Evolutionary conservation across 1,140 invertebrate genomes (phyloP).

Genomic region (Leptopilina clavipes): DNA sequence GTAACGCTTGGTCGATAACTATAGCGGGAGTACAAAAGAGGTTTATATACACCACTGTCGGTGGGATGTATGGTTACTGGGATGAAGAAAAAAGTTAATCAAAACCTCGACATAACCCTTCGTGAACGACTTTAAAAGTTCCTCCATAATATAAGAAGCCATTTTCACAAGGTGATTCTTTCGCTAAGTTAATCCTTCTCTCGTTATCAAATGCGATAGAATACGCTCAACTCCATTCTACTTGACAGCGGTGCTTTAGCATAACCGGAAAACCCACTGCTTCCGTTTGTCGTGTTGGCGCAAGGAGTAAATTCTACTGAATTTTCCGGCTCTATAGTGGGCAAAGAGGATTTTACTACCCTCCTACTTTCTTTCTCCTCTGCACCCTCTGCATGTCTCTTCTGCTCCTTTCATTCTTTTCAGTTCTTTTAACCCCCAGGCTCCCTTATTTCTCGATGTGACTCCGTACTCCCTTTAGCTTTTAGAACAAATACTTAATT

Average conservation of each 20-base stretch:
- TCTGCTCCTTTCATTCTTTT: constrained; percentile 31
- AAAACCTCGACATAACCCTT: constrained; percentile 31
- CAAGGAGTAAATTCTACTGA: constrained; percentile 65
- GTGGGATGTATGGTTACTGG: constrained; percentile 41
- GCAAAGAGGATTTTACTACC: constrained; percentile 63
- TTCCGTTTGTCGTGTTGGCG: constrained; percentile 48
- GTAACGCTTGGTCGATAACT: constrained; percentile 59
- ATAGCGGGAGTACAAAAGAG: constrained; percentile 50
- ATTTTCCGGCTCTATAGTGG: constrained; percentile 62
- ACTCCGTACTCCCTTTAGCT: constrained; percentile 64
- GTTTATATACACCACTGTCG: constrained; percentile 51
- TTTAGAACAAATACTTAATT: constrained; percentile 75
- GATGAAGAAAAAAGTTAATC: constrained; percentile 31
- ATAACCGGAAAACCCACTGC: constrained; percentile 60
- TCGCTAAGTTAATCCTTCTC: neutral
- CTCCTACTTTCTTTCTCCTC: constrained; percentile 27
- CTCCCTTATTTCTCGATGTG: constrained; percentile 46
- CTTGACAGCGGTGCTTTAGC: constrained; percentile 47
- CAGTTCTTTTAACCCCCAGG: constrained; percentile 37
- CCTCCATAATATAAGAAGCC: neutral
- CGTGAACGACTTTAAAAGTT: constrained; percentile 6
- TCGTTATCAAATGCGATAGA: constrained; percentile 43
- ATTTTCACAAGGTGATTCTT: constrained; percentile 1
- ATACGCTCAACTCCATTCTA: constrained; percentile 53
- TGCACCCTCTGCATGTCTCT: too few relatives aligned